phyloP scores from a whole-genome alignment of 2,888 invertebrate species.

The Coronaproctus castanopsis region DNA sequence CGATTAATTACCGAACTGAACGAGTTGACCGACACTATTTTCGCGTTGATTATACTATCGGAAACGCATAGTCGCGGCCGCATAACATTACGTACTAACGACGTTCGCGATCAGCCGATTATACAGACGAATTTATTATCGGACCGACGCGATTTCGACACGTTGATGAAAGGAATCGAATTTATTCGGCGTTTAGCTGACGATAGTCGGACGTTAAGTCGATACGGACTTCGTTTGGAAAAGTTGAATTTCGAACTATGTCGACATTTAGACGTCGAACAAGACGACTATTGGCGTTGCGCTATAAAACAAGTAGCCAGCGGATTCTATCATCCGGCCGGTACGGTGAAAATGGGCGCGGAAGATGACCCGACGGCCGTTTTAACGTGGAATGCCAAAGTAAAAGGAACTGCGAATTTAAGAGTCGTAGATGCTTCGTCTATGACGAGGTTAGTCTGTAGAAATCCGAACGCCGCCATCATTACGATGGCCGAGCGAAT shows the following conservation, averaged over 20 bases:
- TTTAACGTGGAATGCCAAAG: conserved; percentile 23
- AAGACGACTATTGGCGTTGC: conserved; percentile 21
- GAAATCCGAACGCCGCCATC: conserved; percentile 23
- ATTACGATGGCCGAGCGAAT: conserved; percentile 23
- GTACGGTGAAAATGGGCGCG: conserved; percentile 25
- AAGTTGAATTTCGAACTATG: conserved; percentile 17
- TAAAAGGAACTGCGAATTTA: conserved; percentile 24
- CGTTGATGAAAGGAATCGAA: conserved; percentile 9
- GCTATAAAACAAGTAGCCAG: conserved; percentile 18
- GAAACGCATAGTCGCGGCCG: conserved; percentile 24
- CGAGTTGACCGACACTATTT: conserved; percentile 15
- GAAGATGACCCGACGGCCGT: conserved; percentile 22
- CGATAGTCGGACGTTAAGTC: conserved; percentile 18
- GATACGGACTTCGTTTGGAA: conserved; percentile 19
- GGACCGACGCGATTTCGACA: conserved; percentile 1
- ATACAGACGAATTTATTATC: conserved; percentile 6
- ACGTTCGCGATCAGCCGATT: conserved; percentile 3
- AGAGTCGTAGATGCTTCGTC: conserved; percentile 27
- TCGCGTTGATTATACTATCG: conserved; percentile 26
- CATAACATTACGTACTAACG: not conserved
- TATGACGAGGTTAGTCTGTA: conserved; percentile 26
- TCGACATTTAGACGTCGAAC: conserved; percentile 14
- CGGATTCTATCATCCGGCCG: conserved; percentile 22
- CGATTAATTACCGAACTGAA: conserved; percentile 13
- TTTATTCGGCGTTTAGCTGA: conserved; percentile 19